Base-by-base conservation (phyloP, 2,113 vertebrate genomes). In the Strigops habroptila region DNA sequence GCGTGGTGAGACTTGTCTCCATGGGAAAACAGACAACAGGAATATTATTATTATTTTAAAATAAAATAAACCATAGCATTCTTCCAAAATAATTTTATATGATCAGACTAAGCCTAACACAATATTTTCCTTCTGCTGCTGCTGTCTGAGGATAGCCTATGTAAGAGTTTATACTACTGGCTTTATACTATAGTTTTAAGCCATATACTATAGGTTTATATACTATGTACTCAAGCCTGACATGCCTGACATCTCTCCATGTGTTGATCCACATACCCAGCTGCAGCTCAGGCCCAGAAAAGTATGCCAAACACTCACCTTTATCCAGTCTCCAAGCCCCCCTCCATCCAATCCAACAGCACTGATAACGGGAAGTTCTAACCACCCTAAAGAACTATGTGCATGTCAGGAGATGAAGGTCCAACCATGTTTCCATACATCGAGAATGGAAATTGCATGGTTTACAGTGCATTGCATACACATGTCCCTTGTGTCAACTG, bases 311-410 rank as follows among this genome's bases (percentile, higher is more conserved):
- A 22, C 12, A 44, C 17, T 35, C 5, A 4, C 31, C 33, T 74
- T 77, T 24, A 22, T n/a, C 49, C 8, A 52, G 33, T 30, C 27
- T 65, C 52, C 52, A 55, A 81, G 51, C 28, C 59, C 28, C 33
- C 7, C 39, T 53, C 23, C 18, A 13, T 51, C 35, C 62, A 60
- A 23, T 39, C 28, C 55, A 82, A 31, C 48, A 71, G 13, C 12
- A 9, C 10, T 11, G 35, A 13, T 7, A 46, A 3, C 0, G 71
- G 9, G 22, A 57, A 82, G 39, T 1, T 0, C n/a, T 69, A 63
- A 79, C 43, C 30, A 48, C 35, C 8, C 11, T 31, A 25, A 49
- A 68, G 33, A 44, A 15, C 7, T 0, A 1, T 4, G 30, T 21
- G 19, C 17, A 9, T 63, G 21, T 25, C 7, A 7, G 27, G 24